These are phyloP conservation scores for Platerodrilus igneus DNA, from an alignment of 2,888 invertebrate genomes.

Conservation along the genomic window DNA sequence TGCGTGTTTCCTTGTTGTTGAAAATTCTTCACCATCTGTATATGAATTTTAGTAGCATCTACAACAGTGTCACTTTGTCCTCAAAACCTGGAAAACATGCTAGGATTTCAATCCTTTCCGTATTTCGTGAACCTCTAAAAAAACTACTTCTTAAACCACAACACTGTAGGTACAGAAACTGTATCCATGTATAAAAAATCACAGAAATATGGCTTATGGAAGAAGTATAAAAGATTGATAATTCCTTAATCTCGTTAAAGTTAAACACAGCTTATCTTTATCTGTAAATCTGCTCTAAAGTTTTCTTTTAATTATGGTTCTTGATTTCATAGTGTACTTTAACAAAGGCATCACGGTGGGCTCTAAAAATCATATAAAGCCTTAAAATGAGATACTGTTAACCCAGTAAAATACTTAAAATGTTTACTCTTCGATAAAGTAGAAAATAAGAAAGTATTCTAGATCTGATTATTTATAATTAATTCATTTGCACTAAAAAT, in stretches of 20 bases:
- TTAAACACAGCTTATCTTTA: conserved; percentile 9
- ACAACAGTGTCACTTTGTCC: conserved; percentile 2
- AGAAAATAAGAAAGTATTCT: no score
- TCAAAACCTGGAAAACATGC: conserved; percentile 1
- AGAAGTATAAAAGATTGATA: conserved; percentile 3
- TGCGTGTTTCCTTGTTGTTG: conserved; percentile 7
- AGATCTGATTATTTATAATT: no score
- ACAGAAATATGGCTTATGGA: not conserved
- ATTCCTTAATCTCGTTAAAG: conserved; percentile 5
- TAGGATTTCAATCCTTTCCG: not conserved
- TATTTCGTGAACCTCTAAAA: not conserved
- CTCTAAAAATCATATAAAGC: conserved; percentile 6
- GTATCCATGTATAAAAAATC: not conserved
- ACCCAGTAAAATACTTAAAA: conserved; percentile 8
- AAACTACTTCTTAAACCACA: not conserved
- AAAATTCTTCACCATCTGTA: conserved; percentile 4
- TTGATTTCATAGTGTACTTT: conserved; percentile 4
- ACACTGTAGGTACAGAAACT: not conserved
- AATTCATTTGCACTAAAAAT: no score
- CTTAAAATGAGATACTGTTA: conserved; percentile 3
- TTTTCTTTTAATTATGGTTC: not conserved
- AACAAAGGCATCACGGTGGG: conserved; percentile 1
- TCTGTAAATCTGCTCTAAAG: not conserved
- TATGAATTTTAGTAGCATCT: conserved; percentile 1
- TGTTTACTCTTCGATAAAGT: conserved; percentile 1